Base-by-base conservation (phyloP, 1,140 invertebrate species). In the Drosophila lacertosa region DNA sequence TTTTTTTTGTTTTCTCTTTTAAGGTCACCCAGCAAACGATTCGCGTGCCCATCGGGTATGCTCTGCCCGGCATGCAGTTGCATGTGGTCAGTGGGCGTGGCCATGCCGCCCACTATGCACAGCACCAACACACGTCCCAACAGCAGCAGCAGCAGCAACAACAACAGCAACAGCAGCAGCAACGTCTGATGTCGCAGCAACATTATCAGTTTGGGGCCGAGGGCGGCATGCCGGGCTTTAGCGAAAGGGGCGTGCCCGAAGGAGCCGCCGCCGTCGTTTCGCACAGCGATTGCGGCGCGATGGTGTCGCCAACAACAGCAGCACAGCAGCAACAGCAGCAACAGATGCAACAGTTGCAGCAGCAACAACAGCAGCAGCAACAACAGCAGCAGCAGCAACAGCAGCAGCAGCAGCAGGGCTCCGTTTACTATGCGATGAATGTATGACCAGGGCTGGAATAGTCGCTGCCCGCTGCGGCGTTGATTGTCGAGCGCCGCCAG, bases 221-320 rank as follows among this genome's bases (percentile, higher is more conserved):
- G 73, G 92, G 90, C 35, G 83, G 90, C 9, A 90, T 89, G 66
- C 81, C 91, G 35, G 91, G 91, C 45, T 92, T 92, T 6, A 93
- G 92, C 20, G 94, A 94, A 82, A 92, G 94, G 7, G 94, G 94
- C 2, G 93, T 94, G 4, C 94, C 94, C 4, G 94, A 94, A 74
- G 94, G 94, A 15, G 94, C 93, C 0, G 94, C 93, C 35, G 92
- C 93, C 0, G 92, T 93, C 0, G 92, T 93, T 0, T 91, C 93
- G 3, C 93, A 94, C 62, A 90, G 77, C 57, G 90, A 90, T 33
- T 92, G 89, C 64, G 74, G 77, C 51, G 58, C 89, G 20, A 92
- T 92, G 86, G 91, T 92, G 5, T 93, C 92, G 18, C 92, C 67
- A 6, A 70, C 83, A n/a, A 39, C 77, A 79, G 50, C 80, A 48